These are phyloP conservation scores for Drosophila meridionalis DNA, from an alignment of 2,888 invertebrate species.

Conservation along the genomic window DNA sequence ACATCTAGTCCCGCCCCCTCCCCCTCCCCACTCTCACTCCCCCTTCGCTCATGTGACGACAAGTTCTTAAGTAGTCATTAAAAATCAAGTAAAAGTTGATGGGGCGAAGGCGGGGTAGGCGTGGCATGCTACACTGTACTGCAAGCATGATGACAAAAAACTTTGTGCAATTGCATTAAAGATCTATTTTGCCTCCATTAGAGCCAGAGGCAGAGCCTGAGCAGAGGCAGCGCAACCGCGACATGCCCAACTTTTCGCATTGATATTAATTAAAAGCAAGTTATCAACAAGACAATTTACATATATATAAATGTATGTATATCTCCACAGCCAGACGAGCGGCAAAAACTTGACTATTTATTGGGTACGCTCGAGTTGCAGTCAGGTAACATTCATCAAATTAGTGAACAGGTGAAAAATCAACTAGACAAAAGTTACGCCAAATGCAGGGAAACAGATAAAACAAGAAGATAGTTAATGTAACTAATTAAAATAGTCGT, in stretches of 20 bases:
- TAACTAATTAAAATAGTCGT: conserved; percentile 59
- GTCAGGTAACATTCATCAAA: conserved; percentile 39
- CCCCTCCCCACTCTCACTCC: background rate
- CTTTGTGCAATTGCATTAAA: conserved; percentile 68
- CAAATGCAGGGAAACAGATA: conserved; percentile 13
- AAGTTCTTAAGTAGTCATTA: conserved; percentile 63
- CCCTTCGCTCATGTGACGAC: conserved; percentile 3
- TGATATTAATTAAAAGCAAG: conserved; percentile 69
- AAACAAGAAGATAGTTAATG: conserved; percentile 21
- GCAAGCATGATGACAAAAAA: conserved; percentile 35
- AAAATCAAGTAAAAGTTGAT: conserved; percentile 63
- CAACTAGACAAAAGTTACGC: conserved; percentile 28
- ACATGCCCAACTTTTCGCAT: conserved; percentile 61
- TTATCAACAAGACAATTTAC: conserved; percentile 53
- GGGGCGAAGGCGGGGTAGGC: background rate
- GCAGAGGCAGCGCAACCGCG: background rate
- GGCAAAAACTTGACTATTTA: conserved; percentile 27
- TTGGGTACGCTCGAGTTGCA: conserved; percentile 5
- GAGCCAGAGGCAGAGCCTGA: conserved; percentile 6
- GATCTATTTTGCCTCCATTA: conserved; percentile 69
- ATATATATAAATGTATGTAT: conserved; percentile 28
- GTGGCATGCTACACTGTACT: conserved; percentile 3
- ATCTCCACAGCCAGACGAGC: conserved; percentile 5
- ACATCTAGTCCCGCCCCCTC: background rate
- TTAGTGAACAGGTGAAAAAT: conserved; percentile 54